Conservation (phyloP, 2,888 invertebrate genomes). For the Pseudolycoriella hygida region DNA sequence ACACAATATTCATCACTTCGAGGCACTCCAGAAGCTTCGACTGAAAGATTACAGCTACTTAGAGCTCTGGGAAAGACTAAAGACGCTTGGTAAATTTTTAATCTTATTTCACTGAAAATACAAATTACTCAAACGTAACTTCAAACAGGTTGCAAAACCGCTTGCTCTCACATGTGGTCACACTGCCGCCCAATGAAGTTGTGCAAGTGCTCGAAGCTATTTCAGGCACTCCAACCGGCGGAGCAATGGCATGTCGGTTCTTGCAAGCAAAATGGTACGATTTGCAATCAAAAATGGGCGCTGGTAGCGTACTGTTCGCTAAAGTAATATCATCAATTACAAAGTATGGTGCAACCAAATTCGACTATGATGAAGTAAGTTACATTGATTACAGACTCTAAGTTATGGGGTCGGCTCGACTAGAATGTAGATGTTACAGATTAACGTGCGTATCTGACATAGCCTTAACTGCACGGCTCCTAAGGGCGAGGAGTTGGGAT, state of each 20-base stretch:
- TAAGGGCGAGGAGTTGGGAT: no score
- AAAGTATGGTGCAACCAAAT: constrained; percentile 29
- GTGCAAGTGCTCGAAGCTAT: constrained; percentile 30
- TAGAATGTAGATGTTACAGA: no score
- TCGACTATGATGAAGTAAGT: constrained; percentile 29
- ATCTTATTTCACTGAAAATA: background rate
- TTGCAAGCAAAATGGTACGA: constrained; percentile 30
- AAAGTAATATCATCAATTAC: constrained; percentile 31
- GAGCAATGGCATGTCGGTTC: constrained; percentile 30
- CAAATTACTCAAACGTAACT: background rate
- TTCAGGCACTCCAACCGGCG: constrained; percentile 29
- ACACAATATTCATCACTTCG: constrained; percentile 25
- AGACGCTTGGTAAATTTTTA: constrained; percentile 24
- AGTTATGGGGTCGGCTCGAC: background rate
- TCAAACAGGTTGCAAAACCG: constrained; percentile 23
- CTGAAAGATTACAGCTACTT: constrained; percentile 27
- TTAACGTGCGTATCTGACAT: no score
- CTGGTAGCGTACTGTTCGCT: constrained; percentile 27
- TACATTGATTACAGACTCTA: background rate
- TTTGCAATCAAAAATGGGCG: constrained; percentile 25
- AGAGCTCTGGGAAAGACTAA: constrained; percentile 28
- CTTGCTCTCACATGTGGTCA: constrained; percentile 27
- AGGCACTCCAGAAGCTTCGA: constrained; percentile 24
- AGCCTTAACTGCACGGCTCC: no score
- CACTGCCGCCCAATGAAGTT: constrained; percentile 27